Evolutionary conservation across 1,140 invertebrate species (phyloP).

Genomic region (Acromyrmex echinatior): DNA sequence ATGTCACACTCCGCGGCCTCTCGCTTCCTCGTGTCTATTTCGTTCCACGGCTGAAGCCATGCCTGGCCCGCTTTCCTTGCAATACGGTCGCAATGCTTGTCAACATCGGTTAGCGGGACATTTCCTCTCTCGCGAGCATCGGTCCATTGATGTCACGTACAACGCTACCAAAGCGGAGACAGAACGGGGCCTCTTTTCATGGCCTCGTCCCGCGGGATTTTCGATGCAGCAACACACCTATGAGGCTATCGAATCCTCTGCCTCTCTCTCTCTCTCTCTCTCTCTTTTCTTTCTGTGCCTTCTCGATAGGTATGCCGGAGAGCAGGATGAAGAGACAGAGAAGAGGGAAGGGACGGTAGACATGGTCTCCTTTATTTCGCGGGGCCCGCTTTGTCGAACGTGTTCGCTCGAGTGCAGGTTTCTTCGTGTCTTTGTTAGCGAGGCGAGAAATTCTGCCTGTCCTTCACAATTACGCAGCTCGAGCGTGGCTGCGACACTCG

Average conservation of each 20-base stretch:
- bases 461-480: constrained; percentile 82
- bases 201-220: constrained; percentile 56
- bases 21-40: constrained; percentile 52
- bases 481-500: constrained; percentile 64
- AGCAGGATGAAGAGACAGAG: constrained; percentile 37
- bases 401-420: constrained; percentile 80
- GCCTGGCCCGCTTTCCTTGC: constrained; percentile 39
- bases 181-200: constrained; percentile 71
- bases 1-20: constrained; percentile 38
- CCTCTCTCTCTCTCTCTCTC: not conserved
- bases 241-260: constrained; percentile 37
- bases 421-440: constrained; percentile 84
- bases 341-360: constrained; percentile 52
- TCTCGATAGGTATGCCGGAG: constrained; percentile 46
- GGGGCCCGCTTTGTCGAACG: constrained; percentile 79
- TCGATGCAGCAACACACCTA: constrained; percentile 69
- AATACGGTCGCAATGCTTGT: constrained; percentile 82
- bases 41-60: constrained; percentile 63
- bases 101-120: constrained; percentile 85
- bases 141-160: constrained; percentile 83
- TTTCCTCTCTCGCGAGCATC: constrained; percentile 83
- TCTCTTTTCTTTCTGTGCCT: not conserved
- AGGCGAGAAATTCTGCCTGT: constrained; percentile 85
- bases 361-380: constrained; percentile 78
- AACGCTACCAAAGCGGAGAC: constrained; percentile 53